Conservation (phyloP, 2,888 invertebrate species). For the Cetonia aurata region DNA sequence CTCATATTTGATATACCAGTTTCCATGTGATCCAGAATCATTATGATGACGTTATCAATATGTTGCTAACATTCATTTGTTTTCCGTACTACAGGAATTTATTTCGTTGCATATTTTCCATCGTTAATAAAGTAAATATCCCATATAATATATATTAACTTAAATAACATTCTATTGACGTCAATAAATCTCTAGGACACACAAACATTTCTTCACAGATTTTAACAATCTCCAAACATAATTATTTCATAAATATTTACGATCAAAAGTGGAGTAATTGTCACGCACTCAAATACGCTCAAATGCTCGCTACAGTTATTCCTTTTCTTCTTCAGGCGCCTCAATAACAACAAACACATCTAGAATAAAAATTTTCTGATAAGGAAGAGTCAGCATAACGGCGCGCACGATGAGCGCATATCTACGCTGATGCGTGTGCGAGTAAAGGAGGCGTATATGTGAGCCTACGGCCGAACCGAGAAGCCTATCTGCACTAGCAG, state of each 20-base stretch:
- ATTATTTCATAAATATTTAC: not conserved
- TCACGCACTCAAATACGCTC: not conserved
- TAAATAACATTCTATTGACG: no score
- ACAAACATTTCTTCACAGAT: no score
- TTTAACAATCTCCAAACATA: no score
- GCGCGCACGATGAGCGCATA: constrained; percentile 1
- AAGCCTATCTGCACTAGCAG: constrained; percentile 39
- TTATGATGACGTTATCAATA: no score
- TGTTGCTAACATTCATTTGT: no score
- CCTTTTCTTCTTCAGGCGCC: not conserved
- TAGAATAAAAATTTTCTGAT: constrained; percentile 16
- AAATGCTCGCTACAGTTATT: not conserved
- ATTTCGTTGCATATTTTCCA: no score
- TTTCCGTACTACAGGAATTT: no score
- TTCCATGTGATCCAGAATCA: no score
- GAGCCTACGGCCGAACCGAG: constrained; percentile 1
- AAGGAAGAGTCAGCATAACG: constrained; percentile 13
- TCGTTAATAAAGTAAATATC: no score
- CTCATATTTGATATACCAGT: no score
- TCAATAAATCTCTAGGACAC: no score
- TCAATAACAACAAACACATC: constrained; percentile 5
- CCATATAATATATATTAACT: no score
- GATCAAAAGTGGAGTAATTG: not conserved
- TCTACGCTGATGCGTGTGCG: not conserved
- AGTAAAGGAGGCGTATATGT: not conserved